Percentiles rank a stretch among this genome's conserved stretches.
Conservation (phyloP, 2,888 invertebrate species). For the Hyposoter didymator region DNA sequence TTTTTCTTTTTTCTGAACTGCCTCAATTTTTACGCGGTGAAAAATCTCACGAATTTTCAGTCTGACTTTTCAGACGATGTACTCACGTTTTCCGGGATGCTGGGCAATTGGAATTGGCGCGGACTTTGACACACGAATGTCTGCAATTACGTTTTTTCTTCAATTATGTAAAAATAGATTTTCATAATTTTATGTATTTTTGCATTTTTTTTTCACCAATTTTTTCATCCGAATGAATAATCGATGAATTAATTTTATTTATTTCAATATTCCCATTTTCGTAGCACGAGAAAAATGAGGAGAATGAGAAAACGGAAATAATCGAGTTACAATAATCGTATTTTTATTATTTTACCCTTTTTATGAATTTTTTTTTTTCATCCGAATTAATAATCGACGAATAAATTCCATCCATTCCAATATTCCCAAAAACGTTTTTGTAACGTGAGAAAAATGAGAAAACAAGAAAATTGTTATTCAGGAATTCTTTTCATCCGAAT, state of each 20-base stretch:
- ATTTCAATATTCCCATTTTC: not conserved
- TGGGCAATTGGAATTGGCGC: slow-evolving; percentile 93
- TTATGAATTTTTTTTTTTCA: no score
- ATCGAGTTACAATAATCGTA: no score
- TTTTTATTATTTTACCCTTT: no score
- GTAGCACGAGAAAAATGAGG: not conserved
- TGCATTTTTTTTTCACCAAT: not conserved
- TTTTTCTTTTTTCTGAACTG: slow-evolving; percentile 7
- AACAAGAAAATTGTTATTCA: no score
- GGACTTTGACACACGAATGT: slow-evolving; percentile 92
- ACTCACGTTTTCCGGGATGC: slow-evolving; percentile 98
- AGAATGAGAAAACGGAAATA: no score
- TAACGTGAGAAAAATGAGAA: not conserved
- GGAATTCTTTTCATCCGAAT: not conserved
- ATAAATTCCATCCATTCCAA: no score
- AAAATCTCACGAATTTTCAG: not conserved
- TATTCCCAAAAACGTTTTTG: no score
- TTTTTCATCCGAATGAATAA: not conserved
- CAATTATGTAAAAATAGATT: not conserved
- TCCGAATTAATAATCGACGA: no score
- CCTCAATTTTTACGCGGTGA: not conserved
- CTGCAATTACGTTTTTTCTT: slow-evolving; percentile 85
- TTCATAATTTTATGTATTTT: not conserved
- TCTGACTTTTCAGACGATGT: not conserved
- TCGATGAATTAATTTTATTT: not conserved